Percentiles rank a stretch among this genome's conserved stretches.
Evolutionary conservation across 1,140 invertebrate genomes (phyloP).

Genomic region (Habropoda laboriosa): DNA sequence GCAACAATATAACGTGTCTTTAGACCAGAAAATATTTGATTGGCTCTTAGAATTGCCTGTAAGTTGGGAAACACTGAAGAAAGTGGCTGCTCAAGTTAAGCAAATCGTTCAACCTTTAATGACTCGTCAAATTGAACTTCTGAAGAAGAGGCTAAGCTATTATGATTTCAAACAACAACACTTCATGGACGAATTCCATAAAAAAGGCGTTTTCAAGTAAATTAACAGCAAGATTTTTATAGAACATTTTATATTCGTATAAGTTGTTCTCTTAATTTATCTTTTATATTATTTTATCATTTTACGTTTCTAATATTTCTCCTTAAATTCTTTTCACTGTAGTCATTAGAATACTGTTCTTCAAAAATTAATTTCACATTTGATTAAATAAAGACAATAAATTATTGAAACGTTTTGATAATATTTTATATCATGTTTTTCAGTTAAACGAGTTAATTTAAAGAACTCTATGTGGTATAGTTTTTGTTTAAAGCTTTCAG

Average conservation of each 20-base stretch:
- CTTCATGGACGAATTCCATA: conserved; percentile 89
- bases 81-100: conserved; percentile 91
- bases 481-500: too few relatives aligned
- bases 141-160: conserved; percentile 86
- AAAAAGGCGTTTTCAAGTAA: conserved; percentile 86
- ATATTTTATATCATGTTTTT: too few relatives aligned
- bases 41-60: conserved; percentile 90
- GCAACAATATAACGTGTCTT: conserved; percentile 88
- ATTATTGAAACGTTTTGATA: too few relatives aligned
- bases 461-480: too few relatives aligned
- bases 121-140: conserved; percentile 85
- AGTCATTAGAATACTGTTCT: background rate
- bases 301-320: too few relatives aligned
- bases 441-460: too few relatives aligned
- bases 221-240: background rate
- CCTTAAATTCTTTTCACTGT: background rate
- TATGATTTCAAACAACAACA: conserved; percentile 91
- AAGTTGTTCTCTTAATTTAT: too few relatives aligned
- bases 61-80: conserved; percentile 94
- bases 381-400: too few relatives aligned
- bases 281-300: background rate
- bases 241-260: too few relatives aligned
- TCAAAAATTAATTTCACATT: too few relatives aligned
- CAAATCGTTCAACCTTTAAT: conserved; percentile 91
- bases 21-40: conserved; percentile 85